These are phyloP conservation scores for Bubalus kerabau DNA, from an alignment of 2,113 vertebrate genomes.

Conservation along the genomic window DNA sequence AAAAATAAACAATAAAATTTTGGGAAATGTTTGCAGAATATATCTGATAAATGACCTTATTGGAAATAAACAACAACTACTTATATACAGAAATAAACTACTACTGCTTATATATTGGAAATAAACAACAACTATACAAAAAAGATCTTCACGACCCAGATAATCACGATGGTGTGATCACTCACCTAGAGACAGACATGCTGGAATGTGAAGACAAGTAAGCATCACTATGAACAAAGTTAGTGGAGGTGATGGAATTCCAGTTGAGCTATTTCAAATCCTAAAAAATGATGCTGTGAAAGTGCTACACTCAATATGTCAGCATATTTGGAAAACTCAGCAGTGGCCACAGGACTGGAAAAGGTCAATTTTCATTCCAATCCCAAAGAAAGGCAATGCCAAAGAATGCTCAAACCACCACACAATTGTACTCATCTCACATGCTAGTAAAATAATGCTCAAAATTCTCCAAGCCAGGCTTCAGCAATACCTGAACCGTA, in stretches of 20 bases:
- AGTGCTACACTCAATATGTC: background rate
- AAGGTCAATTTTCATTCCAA: background rate
- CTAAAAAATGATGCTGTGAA: background rate
- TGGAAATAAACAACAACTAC: background rate
- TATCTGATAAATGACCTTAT: background rate
- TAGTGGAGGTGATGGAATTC: too few species aligned
- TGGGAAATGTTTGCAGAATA: background rate
- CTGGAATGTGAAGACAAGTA: background rate
- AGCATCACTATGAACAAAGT: background rate
- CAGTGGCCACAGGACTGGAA: background rate
- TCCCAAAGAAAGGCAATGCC: background rate
- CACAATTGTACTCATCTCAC: background rate
- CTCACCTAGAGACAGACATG: background rate
- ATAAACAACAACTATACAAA: background rate
- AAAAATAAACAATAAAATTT: background rate
- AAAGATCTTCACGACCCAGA: background rate
- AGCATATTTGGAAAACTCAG: background rate
- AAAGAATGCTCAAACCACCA: background rate
- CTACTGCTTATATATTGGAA: background rate
- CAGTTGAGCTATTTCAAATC: too few species aligned
- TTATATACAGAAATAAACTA: background rate
- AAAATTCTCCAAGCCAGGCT: background rate
- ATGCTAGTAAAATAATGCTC: background rate
- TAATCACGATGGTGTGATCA: background rate
- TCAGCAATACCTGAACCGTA: fast-evolving